Percentiles rank a stretch among this genome's conserved stretches.
Evolutionary conservation across 23 tunicate species (phyloP).

Genomic region (Corella eumyota): DNA sequence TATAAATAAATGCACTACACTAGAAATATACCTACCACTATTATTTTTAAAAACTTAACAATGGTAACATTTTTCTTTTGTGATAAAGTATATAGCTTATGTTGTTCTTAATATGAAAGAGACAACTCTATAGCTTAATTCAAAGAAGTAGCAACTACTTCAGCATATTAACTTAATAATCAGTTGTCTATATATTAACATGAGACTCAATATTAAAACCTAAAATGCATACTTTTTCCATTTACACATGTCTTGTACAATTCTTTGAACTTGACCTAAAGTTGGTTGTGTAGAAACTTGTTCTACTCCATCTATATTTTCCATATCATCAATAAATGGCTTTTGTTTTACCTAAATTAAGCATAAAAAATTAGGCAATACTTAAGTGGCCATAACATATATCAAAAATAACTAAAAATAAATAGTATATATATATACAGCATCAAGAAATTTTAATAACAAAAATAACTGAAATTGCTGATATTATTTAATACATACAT

Average conservation of each 20-base stretch:
- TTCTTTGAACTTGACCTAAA: slow-evolving; percentile 58
- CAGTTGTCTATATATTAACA: neutral
- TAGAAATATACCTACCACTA: too few relatives aligned
- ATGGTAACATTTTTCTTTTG: too few relatives aligned
- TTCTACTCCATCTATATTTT: slow-evolving; percentile 50
- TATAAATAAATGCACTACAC: too few relatives aligned
- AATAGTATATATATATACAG: too few relatives aligned
- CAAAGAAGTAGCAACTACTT: too few relatives aligned
- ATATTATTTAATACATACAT: neutral
- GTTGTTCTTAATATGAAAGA: too few relatives aligned
- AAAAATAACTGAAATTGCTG: too few relatives aligned
- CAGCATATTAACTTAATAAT: too few relatives aligned
- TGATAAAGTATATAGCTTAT: too few relatives aligned
- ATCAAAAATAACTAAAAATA: neutral
- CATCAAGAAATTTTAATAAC: too few relatives aligned
- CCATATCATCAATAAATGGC: slow-evolving; percentile 52
- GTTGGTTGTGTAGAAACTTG: slow-evolving; percentile 80
- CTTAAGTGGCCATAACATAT: neutral
- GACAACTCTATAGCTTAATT: too few relatives aligned
- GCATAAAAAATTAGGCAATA: neutral
- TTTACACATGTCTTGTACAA: slow-evolving; percentile 51
- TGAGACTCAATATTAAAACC: neutral
- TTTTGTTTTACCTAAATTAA: slow-evolving; percentile 52
- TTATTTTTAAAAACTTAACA: too few relatives aligned
- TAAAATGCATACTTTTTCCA: slow-evolving; percentile 71